These are phyloP conservation scores for Ctenomys sociabilis DNA, from an alignment of 2,113 vertebrate genomes.

Conservation along the genomic window DNA sequence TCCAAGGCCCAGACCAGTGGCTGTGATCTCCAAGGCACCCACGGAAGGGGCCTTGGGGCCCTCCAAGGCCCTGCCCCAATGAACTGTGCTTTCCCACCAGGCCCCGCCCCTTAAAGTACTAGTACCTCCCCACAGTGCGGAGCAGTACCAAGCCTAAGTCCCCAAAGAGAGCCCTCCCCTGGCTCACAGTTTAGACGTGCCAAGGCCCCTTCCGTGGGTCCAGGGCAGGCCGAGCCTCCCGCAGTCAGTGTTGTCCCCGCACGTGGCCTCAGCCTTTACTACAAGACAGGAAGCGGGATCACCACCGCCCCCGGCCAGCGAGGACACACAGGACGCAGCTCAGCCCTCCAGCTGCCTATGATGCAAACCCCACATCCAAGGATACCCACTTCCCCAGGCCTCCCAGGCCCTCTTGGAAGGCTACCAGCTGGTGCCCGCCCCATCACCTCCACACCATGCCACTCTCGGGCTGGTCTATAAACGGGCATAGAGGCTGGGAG, in stretches of 20 bases:
- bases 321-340: neutral
- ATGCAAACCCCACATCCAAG: neutral
- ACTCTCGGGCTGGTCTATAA: neutral
- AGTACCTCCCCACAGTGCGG: neutral
- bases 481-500: neutral
- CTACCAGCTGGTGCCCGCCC: neutral
- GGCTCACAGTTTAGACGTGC: too few relatives aligned
- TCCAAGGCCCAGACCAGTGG: too few relatives aligned
- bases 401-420: neutral
- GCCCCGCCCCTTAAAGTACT: neutral
- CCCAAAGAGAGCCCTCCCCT: neutral
- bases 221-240: neutral
- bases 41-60: neutral
- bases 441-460: accelerated
- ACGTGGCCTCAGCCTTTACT: neutral
- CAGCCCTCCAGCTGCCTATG: neutral
- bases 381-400: neutral
- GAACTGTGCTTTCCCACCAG: too few relatives aligned
- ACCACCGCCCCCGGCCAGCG: neutral
- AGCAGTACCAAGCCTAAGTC: neutral
- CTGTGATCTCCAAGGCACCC: neutral
- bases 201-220: neutral
- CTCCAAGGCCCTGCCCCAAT: neutral
- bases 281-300: neutral
- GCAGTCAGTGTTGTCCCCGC: neutral